Evolutionary conservation across 1,140 invertebrate species (phyloP), one percentile per base, ranked within the genome.

Genomic region (Leptestheria dahalacensis): DNA sequence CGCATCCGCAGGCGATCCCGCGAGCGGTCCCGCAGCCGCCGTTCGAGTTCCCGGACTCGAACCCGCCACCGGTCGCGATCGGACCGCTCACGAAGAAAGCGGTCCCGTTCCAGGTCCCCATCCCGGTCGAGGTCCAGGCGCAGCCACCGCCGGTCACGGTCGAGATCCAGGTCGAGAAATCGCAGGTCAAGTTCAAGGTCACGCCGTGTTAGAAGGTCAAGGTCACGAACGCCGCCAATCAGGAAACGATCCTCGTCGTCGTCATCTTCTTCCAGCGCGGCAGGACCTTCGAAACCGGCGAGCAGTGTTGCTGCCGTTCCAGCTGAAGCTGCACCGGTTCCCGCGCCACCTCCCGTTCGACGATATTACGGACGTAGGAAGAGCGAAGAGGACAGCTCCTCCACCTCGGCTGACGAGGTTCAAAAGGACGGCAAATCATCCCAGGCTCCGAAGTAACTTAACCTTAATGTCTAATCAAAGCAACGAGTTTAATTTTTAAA

Each of bases 301-400:
- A 24, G 12, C 24, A 18, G 6, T 20, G 21, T 29, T 11, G 50
- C 20, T 52, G 25, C 50, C 26, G 2, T n/a, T 6, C 24, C 9
- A 26, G 10, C 28, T 12, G 23, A 54, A 47, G 26, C 25, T 48
- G 18, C 24, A 4, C 53, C 55, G 28, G 15, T 29, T 28, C 64
- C 65, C 48, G 62, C 63, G 20, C 64, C 65, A 3, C n/a, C n/a
- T n/a, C 66, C 66, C 21, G 55, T 64, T 25, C 64, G 65, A 48
- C 78, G 82, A 60, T 84, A 84, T 69, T 84, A 84, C 67, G 82
- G 82, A 29, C 72, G 82, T 29, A 79, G 80, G 64, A 78, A 76
- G 33, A 61, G 60, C 25, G 49, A 48, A 26, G 79, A 76, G 28
- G 74, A 76, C 6, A 41, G 33, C 65, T 69, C 72, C 12, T 74